phyloP scores from a whole-genome alignment of 64 coral and sea anemone genomes.

The Stichodactyla helianthus region DNA sequence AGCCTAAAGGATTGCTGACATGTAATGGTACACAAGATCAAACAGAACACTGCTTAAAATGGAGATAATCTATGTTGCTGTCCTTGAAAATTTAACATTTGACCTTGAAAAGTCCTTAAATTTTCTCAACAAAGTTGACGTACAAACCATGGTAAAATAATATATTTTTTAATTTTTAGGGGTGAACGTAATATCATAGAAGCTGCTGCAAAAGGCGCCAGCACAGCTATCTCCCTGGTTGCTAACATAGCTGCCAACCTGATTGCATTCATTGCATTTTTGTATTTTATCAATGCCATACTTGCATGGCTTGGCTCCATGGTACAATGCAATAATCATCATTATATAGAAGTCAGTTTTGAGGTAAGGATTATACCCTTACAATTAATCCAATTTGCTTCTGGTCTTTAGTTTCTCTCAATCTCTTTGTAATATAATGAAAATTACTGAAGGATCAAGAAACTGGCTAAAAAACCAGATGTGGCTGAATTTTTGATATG shows the following conservation, averaged over 20 bases:
- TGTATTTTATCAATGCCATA: slow-evolving; percentile 84
- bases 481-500: too few species aligned
- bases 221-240: slow-evolving; percentile 88
- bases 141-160: background rate
- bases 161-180: slow-evolving; percentile 23
- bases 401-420: background rate
- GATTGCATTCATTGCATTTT: slow-evolving; percentile 95
- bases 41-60: too few species aligned
- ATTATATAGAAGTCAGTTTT: slow-evolving; percentile 86
- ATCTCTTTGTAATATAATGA: background rate
- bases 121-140: too few species aligned
- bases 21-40: too few species aligned
- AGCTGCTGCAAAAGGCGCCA: slow-evolving; percentile 85
- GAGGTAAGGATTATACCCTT: slow-evolving; percentile 45
- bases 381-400: too few species aligned
- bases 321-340: too few species aligned
- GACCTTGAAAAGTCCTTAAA: too few species aligned
- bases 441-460: background rate
- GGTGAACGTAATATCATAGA: slow-evolving; percentile 92
- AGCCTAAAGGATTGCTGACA: too few species aligned
- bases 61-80: too few species aligned
- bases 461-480: too few species aligned
- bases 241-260: slow-evolving; percentile 97
- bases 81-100: too few species aligned
- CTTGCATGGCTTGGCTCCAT: slow-evolving; percentile 94